Evolutionary conservation across 2,888 invertebrate genomes (phyloP).

Genomic region (Bombylius major): DNA sequence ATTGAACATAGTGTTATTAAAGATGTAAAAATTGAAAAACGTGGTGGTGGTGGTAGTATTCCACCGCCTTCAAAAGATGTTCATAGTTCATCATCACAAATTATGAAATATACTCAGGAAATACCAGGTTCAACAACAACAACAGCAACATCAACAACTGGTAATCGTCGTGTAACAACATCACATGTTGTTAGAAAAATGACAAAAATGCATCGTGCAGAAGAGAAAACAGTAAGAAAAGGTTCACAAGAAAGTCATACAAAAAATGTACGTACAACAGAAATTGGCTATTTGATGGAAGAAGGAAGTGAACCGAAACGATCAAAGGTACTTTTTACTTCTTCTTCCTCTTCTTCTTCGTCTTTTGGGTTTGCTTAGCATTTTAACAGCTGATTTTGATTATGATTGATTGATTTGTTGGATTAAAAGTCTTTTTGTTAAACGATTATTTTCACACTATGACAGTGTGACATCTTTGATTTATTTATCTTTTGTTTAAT

Average conservation of each 20-base stretch:
- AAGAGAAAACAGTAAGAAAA: constrained; percentile 52
- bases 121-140: constrained; percentile 74
- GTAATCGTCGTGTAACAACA: constrained; percentile 71
- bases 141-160: constrained; percentile 65
- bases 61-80: constrained; percentile 19
- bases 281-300: constrained; percentile 41
- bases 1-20: background rate
- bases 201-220: constrained; percentile 75
- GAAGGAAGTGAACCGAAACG: constrained; percentile 52
- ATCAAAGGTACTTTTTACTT: constrained; percentile 51
- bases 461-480: too few species aligned
- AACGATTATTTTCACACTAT: too few species aligned
- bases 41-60: background rate
- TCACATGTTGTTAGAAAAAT: constrained; percentile 79
- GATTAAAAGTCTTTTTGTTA: too few species aligned
- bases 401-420: too few species aligned
- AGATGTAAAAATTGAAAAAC: background rate
- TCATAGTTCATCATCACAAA: constrained; percentile 43
- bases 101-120: constrained; percentile 69
- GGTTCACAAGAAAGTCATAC: constrained; percentile 49
- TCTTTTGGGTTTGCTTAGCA: too few species aligned
- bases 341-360: too few species aligned
- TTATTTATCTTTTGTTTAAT: too few species aligned
- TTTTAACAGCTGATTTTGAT: too few species aligned
- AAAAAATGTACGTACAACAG: constrained; percentile 42